Base-by-base conservation (phyloP, 64 coral and sea anemone genomes). In the Hydrozoanthus tunicans region DNA sequence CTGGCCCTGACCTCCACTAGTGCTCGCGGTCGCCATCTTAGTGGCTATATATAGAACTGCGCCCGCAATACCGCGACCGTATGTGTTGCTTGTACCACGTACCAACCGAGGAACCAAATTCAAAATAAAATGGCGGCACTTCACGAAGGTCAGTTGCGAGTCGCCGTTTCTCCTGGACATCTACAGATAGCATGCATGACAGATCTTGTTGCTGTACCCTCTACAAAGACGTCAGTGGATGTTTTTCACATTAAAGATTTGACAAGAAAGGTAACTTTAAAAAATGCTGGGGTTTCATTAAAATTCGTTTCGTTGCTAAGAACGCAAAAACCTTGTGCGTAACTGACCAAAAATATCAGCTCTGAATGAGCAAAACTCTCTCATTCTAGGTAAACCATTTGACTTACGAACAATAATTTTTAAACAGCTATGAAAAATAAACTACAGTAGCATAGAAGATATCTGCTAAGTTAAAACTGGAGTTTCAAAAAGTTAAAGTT, bases 41-140 rank as follows among this genome's bases (percentile, higher is more conserved):
- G 13, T 59, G 79, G 56, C 79, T 43, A 43, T 20, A 20, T 10
- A 27, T 10, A 9, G 26, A 11, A 1, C n/a, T 5, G 78, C 56
- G 57, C 78, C 78, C 78, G 55, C 78, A 43, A 25, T 3, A 43
- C 8, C 7, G 17, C 55, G 24, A 10, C 56, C 27, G 20, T 74
- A 88, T 15, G 60, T 74, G 55, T 88, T 64, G 51, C 55, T 12
- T 88, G 32, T 9, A 74, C 70, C 67, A 88, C 68, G 84, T 88
- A 75, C 68, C 13, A 5, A 3, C 8, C 6, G 4, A 59, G 5
- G 1, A n/a, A 1, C 57, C 9, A n/a, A 9, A 70, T 72, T 88
- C 68, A 75, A 73, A 88, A 74, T 56, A 88, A 88, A 74, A 88
- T 88, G 84, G 84, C 84, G 84, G 84, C 69, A 88, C 60, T 70